Base-by-base conservation (phyloP, 2,888 invertebrate genomes). In the Clivina fossor region DNA sequence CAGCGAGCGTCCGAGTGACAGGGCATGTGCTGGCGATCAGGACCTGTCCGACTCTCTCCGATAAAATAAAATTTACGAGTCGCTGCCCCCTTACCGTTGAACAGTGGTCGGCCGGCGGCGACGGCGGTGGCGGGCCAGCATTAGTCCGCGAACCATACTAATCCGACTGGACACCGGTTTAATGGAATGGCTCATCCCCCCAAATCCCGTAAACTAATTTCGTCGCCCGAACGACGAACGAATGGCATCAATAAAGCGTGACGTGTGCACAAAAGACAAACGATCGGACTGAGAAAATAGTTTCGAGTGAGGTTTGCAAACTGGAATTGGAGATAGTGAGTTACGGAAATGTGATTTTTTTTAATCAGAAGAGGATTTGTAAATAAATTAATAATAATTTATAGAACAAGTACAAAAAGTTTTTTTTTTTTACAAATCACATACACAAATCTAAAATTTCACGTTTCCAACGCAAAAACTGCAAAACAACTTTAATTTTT, bases 1-100 rank as follows among this genome's bases (percentile, higher is more conserved):
- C n/a, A n/a, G n/a, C n/a, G n/a, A n/a, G n/a, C n/a, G n/a, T n/a
- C n/a, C n/a, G n/a, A n/a, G n/a, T n/a, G n/a, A n/a, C n/a, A n/a
- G n/a, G n/a, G n/a, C n/a, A n/a, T n/a, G n/a, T n/a, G n/a, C n/a
- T n/a, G n/a, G n/a, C n/a, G n/a, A n/a, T n/a, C n/a, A n/a, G n/a
- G n/a, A n/a, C n/a, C n/a, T n/a, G n/a, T n/a, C n/a, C n/a, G n/a
- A n/a, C 16, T 33, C 33, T 33, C 33, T 15, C 16, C 65, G 66
- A 68, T 68, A 68, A 68, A 68, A 67, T 62, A 57, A 57, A 67
- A 68, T 68, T 68, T 68, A 68, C 68, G 66, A 65, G 48, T 46
- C 40, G 30, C n/a, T n/a, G n/a, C n/a, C n/a, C n/a, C n/a, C n/a
- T n/a, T n/a, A n/a, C 30, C 20, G 40, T 40, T 28, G 15, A 22